Evolutionary conservation across 37 sponge, comb jelly and placozoan genomes (phyloP).

Genomic region (Cliona cf. orientalis): DNA sequence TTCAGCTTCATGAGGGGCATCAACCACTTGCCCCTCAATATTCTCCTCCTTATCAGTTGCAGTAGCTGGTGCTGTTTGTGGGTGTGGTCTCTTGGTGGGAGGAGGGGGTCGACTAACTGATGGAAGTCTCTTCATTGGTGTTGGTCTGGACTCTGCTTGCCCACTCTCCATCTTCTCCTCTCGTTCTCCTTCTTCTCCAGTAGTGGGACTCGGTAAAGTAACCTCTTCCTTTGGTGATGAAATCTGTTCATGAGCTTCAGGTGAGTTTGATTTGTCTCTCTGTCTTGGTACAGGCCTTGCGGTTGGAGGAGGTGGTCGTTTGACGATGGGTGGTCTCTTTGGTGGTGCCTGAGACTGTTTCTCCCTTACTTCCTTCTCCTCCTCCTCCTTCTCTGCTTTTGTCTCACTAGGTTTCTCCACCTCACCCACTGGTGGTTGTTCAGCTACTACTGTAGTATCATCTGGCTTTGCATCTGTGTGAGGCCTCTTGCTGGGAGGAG

Average conservation of each 20-base stretch:
- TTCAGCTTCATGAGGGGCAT: no score
- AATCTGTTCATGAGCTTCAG: neutral
- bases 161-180: neutral
- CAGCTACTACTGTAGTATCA: no score
- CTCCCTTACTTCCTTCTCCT: neutral
- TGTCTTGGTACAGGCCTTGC: neutral
- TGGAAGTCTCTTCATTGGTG: neutral
- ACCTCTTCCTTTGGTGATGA: neutral
- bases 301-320: conserved; percentile 21
- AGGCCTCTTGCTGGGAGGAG: neutral
- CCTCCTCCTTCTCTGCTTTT: neutral
- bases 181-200: neutral
- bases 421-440: no score
- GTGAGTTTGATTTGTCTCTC: neutral
- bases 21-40: no score
- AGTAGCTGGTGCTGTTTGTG: neutral
- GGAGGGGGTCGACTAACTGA: conserved; percentile 14
- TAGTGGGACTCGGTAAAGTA: neutral
- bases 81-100: neutral
- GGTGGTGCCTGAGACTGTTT: neutral
- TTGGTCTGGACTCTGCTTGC: neutral
- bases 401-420: no score
- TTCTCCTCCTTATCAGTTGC: neutral
- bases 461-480: no score
- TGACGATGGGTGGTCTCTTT: neutral